These are phyloP conservation scores for Eilema sororculum DNA, from an alignment of 2,888 invertebrate species.

Conservation along the genomic window DNA sequence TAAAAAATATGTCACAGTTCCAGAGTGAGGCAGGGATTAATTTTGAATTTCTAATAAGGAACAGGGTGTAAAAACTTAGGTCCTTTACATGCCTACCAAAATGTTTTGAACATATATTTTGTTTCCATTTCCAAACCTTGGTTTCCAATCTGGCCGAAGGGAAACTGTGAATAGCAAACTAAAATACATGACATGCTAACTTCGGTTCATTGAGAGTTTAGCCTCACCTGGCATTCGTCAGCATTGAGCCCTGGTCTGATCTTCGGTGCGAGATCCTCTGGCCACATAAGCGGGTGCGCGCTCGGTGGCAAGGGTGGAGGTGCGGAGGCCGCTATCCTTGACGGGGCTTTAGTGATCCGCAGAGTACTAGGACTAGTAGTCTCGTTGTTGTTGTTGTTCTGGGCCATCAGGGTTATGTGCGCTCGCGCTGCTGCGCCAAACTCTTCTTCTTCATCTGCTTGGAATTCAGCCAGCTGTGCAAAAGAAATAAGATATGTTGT, in stretches of 20 bases:
- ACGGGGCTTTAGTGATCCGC: conserved; percentile 43
- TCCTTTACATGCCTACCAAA: no score
- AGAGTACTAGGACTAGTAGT: conserved; percentile 31
- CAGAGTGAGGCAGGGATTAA: no score
- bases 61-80: no score
- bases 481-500: conserved; percentile 4
- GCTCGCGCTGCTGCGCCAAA: conserved; percentile 64
- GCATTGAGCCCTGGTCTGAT: conserved; percentile 67
- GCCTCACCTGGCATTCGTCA: conserved; percentile 76
- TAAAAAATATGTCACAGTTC: no score
- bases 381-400: conserved; percentile 31
- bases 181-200: no score
- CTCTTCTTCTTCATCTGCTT: conserved; percentile 78
- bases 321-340: conserved; percentile 71
- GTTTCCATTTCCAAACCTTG: no score
- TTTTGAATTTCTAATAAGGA: no score
- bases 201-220: background rate
- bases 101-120: no score
- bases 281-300: conserved; percentile 72
- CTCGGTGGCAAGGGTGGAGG: conserved; percentile 69
- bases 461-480: conserved; percentile 78
- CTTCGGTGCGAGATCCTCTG: conserved; percentile 69
- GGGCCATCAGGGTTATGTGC: conserved; percentile 32
- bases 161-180: no score
- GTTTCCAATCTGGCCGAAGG: no score